Percentiles rank a stretch among this genome's conserved stretches.
Evolutionary conservation across 2,797 vertebrate species (phyloP).

Genomic region (Mormyrops attenuatus): DNA sequence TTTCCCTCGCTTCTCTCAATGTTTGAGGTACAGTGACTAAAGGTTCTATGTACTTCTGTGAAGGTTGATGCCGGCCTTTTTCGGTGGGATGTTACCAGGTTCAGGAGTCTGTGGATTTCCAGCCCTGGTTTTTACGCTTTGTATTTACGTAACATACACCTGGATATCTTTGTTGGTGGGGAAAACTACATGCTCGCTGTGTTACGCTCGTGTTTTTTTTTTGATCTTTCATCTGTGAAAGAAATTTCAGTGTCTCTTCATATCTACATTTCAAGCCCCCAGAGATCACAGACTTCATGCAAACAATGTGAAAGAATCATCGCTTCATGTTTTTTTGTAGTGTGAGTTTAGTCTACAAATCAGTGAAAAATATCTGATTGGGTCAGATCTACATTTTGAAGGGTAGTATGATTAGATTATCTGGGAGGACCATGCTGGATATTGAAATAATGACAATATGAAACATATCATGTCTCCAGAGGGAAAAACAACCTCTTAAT

Average conservation of each 20-base stretch:
- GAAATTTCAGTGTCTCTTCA: background rate
- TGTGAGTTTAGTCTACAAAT: background rate
- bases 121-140: background rate
- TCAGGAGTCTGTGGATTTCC: background rate
- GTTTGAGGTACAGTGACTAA: background rate
- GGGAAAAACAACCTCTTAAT: background rate
- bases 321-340: background rate
- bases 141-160: background rate
- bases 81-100: background rate
- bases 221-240: background rate
- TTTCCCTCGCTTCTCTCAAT: background rate
- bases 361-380: background rate
- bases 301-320: background rate
- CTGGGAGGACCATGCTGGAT: background rate
- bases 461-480: background rate
- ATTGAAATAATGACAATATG: background rate
- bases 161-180: background rate
- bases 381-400: background rate
- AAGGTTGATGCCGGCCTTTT: background rate
- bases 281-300: background rate
- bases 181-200: background rate
- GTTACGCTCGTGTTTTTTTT: background rate
- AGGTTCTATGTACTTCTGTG: background rate
- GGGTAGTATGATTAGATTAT: background rate
- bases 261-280: background rate